Percentiles rank a stretch among this genome's conserved stretches.
Conservation (phyloP, 53 echinoderm and acorn worm species). For the Mesocentrotus franciscanus region DNA sequence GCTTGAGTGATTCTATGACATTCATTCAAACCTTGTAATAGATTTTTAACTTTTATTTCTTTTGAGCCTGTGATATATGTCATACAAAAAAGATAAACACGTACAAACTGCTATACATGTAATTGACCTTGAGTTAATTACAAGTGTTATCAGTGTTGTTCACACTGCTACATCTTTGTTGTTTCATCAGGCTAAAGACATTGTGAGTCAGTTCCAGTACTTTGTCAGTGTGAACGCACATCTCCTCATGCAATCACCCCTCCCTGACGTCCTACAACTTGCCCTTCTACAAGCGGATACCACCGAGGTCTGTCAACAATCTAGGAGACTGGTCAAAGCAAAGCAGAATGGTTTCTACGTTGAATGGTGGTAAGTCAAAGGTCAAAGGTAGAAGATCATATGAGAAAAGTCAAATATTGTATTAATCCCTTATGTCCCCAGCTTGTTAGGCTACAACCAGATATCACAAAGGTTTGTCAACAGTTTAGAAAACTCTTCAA, state of each 20-base stretch:
- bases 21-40: too few species aligned
- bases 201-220: slow-evolving; percentile 77
- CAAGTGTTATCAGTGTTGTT: neutral
- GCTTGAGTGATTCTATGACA: too few species aligned
- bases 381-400: neutral
- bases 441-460: slow-evolving; percentile 74
- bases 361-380: slow-evolving; percentile 78
- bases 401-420: neutral
- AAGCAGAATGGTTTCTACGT: slow-evolving; percentile 73
- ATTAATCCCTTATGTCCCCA: slow-evolving; percentile 70
- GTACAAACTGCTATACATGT: too few species aligned
- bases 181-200: slow-evolving; percentile 57
- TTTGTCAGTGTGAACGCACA: slow-evolving; percentile 91
- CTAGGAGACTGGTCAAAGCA: slow-evolving; percentile 64
- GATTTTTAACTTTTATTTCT: too few species aligned
- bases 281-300: slow-evolving; percentile 73
- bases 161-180: neutral
- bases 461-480: slow-evolving; percentile 66
- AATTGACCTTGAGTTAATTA: too few species aligned
- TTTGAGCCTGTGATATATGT: too few species aligned
- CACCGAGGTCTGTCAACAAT: slow-evolving; percentile 77
- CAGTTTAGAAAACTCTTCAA: slow-evolving; percentile 67
- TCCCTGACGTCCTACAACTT: slow-evolving; percentile 82
- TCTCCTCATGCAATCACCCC: slow-evolving; percentile 75
- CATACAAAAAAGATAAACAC: too few species aligned